Conservation (phyloP, 2,888 invertebrate genomes). For the Protophormia terraenovae region DNA sequence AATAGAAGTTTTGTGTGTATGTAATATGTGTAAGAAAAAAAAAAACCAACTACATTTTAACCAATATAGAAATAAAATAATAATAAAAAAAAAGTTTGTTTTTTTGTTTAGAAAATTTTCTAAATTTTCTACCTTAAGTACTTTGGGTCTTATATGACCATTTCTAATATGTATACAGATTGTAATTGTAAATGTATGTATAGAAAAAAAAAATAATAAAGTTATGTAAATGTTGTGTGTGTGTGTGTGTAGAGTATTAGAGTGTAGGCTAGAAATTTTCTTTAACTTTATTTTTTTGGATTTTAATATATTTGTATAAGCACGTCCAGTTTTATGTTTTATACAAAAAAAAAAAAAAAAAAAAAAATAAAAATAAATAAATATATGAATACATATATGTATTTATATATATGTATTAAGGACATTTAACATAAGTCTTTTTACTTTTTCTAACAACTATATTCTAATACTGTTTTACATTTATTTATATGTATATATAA, state of each 20-base stretch:
- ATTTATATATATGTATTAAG: background rate
- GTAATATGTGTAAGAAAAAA: constrained; percentile 21
- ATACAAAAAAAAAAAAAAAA: constrained; percentile 12
- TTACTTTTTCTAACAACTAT: constrained; percentile 21
- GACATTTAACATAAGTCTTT: constrained; percentile 55
- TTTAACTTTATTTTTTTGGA: constrained; percentile 34
- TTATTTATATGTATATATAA: background rate
- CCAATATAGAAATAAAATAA: constrained; percentile 36
- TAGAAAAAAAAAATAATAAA: no score
- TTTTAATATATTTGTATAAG: constrained; percentile 54
- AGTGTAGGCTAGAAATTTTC: constrained; percentile 54
- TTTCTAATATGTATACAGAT: constrained; percentile 16
- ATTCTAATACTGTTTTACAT: constrained; percentile 2
- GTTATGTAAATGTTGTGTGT: constrained; percentile 41
- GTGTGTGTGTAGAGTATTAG: no score
- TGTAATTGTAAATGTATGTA: constrained; percentile 31
- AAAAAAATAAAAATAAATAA: no score
- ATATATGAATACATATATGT: no score
- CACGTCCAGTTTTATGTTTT: constrained; percentile 52
- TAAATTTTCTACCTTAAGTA: constrained; percentile 66
- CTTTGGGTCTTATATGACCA: constrained; percentile 58
- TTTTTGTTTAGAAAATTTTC: constrained; percentile 52
- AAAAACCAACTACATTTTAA: constrained; percentile 42
- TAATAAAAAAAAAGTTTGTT: constrained; percentile 16
- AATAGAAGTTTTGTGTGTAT: constrained; percentile 9